Evolutionary conservation across 2,797 vertebrate species (phyloP).

Genomic region (Girardinus metallicus): DNA sequence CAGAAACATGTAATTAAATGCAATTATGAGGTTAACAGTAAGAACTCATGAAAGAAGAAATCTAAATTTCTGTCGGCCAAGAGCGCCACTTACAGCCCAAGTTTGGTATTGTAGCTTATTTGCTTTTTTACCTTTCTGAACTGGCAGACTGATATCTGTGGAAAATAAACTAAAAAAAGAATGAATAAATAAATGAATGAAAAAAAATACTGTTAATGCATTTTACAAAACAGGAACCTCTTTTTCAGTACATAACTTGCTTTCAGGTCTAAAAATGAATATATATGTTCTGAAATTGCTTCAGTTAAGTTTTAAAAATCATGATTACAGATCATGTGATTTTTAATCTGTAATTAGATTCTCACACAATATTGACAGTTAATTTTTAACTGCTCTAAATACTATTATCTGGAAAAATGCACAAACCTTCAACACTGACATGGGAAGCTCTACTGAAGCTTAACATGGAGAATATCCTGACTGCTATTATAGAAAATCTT

Average conservation of each 20-base stretch:
- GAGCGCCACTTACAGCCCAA: constrained; percentile 33
- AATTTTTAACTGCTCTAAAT: background rate
- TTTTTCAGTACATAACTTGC: background rate
- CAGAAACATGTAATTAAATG: background rate
- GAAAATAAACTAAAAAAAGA: no score
- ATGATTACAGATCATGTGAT: no score
- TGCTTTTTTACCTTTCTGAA: background rate
- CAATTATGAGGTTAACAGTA: background rate
- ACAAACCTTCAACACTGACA: background rate
- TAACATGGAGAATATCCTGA: background rate
- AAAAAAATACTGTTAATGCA: background rate
- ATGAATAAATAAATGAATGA: no score
- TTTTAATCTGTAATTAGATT: background rate
- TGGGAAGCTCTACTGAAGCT: background rate
- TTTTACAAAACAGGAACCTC: background rate
- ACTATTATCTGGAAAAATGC: background rate
- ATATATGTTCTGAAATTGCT: background rate
- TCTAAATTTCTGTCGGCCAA: background rate
- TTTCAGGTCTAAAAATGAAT: background rate
- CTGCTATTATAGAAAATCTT: background rate
- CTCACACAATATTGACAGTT: background rate
- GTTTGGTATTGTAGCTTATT: constrained; percentile 5
- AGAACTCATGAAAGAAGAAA: background rate
- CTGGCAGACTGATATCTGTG: background rate
- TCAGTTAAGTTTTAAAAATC: background rate